These are phyloP conservation scores for Polypedilum vanderplanki DNA, from an alignment of 1,140 invertebrate genomes.

Conservation along the genomic window DNA sequence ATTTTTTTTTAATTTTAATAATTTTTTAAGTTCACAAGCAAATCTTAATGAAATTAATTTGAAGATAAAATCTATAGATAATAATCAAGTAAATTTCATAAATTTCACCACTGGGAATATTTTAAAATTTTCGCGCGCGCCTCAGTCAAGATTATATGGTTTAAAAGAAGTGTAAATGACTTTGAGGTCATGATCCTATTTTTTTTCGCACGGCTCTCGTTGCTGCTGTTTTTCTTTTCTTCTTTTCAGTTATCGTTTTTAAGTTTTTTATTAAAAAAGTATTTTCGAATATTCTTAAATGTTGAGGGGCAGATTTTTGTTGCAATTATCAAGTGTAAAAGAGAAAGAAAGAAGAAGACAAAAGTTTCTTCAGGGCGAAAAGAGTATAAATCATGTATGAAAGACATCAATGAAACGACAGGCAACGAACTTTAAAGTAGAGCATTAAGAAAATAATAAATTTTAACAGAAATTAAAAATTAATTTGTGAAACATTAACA, in stretches of 20 bases:
- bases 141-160: neutral
- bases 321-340: no score
- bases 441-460: no score
- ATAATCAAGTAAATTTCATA: neutral
- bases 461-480: no score
- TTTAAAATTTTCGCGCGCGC: neutral
- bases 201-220: neutral
- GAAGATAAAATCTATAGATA: neutral
- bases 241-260: neutral
- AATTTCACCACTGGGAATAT: no score
- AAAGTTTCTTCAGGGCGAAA: no score
- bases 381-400: neutral
- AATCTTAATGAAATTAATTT: neutral
- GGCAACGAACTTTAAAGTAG: neutral
- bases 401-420: neutral
- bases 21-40: no score
- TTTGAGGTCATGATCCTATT: constrained; percentile 28
- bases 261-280: no score
- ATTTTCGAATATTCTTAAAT: no score
- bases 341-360: no score
- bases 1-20: no score
- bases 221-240: neutral
- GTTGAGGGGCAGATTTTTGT: no score
- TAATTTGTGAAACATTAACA: no score
- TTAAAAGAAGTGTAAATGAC: constrained; percentile 24